These are phyloP conservation scores for Meliscaeva auricollis DNA, from an alignment of 2,888 invertebrate genomes.

Conservation along the genomic window DNA sequence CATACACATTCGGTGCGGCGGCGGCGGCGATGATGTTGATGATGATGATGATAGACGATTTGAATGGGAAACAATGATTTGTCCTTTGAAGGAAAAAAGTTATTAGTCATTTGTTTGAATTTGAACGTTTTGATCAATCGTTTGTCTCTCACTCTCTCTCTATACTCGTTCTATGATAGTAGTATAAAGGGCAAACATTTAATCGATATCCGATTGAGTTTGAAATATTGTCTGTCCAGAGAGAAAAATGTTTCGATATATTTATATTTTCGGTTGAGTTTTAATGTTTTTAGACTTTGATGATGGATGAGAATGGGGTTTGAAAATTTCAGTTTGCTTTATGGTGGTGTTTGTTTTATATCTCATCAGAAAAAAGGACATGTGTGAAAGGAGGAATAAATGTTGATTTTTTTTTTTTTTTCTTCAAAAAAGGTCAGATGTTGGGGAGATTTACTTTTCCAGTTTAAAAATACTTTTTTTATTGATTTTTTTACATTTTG, in stretches of 20 bases:
- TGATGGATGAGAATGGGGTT: conserved; percentile 12
- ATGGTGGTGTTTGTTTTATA: conserved; percentile 4
- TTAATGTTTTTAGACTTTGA: conserved; percentile 17
- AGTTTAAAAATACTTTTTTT: not conserved
- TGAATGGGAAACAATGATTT: conserved; percentile 74
- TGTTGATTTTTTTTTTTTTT: not conserved
- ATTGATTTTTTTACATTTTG: not conserved
- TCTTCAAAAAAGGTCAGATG: not conserved
- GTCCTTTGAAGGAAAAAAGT: conserved; percentile 64
- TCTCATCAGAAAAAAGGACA: conserved; percentile 9
- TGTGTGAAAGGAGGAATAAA: not conserved
- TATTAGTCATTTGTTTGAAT: conserved; percentile 63
- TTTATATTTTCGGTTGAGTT: conserved; percentile 2
- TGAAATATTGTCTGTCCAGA: conserved; percentile 27
- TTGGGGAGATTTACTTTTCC: not conserved
- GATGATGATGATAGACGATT: conserved; percentile 63
- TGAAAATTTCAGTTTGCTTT: conserved; percentile 9
- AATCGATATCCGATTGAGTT: conserved; percentile 69
- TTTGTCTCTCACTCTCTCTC: conserved; percentile 24
- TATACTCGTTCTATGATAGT: not conserved
- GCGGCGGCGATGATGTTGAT: not conserved
- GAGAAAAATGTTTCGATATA: conserved; percentile 14
- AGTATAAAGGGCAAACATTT: conserved; percentile 37
- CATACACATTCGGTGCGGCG: not conserved
- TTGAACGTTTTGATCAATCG: conserved; percentile 67